phyloP scores from a whole-genome alignment of 2,888 invertebrate genomes.

The Melipona beecheii region DNA sequence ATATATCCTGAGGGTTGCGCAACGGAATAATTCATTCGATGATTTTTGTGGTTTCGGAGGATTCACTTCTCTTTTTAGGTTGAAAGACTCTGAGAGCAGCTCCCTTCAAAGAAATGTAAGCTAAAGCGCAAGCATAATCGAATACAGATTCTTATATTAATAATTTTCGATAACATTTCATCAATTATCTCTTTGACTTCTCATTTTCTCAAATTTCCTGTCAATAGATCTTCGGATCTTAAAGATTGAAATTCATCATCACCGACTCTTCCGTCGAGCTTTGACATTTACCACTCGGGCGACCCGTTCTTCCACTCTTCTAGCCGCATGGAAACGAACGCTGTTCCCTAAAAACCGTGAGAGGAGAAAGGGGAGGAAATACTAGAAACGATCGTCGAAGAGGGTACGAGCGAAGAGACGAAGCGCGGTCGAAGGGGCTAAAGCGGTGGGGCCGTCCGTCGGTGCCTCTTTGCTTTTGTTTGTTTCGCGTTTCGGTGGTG shows the following conservation, averaged over 20 bases:
- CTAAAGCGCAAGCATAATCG: too few species aligned
- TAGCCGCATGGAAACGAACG: not conserved
- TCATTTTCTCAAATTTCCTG: not conserved
- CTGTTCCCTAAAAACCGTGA: not conserved
- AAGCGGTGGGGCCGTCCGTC: slow-evolving; percentile 76
- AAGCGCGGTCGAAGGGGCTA: slow-evolving; percentile 70
- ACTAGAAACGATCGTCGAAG: slow-evolving; percentile 61
- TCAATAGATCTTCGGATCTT: not conserved
- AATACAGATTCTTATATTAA: too few species aligned
- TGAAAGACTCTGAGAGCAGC: too few species aligned
- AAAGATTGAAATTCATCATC: not conserved
- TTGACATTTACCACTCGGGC: not conserved
- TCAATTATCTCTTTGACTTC: not conserved
- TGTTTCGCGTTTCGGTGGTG: slow-evolving; percentile 71
- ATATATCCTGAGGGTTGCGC: not conserved
- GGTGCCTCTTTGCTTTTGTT: slow-evolving; percentile 70
- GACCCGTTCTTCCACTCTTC: too few species aligned
- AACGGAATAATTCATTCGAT: not conserved
- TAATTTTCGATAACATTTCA: too few species aligned
- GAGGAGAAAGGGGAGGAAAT: slow-evolving; percentile 17
- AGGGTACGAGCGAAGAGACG: slow-evolving; percentile 42
- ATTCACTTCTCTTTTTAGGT: not conserved
- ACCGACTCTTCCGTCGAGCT: not conserved
- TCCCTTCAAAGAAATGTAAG: not conserved
- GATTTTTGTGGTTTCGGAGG: not conserved